Evolutionary conservation across 2,797 vertebrate genomes (phyloP).

Genomic region (Passerculus sandwichensis): DNA sequence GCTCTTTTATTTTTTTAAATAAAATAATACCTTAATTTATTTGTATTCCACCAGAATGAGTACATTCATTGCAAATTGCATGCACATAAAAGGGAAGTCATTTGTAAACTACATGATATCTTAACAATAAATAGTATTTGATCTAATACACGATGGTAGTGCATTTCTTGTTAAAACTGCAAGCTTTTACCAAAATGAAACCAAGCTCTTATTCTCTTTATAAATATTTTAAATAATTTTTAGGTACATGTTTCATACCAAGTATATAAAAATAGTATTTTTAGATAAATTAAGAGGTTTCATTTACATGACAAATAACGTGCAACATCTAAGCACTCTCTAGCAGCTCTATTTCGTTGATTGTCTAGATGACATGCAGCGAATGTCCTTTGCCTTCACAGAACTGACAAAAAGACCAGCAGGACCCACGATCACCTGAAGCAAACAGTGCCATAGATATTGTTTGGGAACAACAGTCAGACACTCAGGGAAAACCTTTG

Average conservation of each 20-base stretch:
- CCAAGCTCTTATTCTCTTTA: constrained; percentile 76
- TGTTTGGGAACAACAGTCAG: constrained; percentile 76
- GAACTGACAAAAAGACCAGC: constrained; percentile 77
- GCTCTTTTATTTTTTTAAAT: constrained; percentile 56
- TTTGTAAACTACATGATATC: constrained; percentile 72
- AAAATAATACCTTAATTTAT: constrained; percentile 74
- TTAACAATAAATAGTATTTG: constrained; percentile 73
- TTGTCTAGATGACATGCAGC: constrained; percentile 85
- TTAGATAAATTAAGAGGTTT: constrained; percentile 81
- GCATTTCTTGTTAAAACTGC: constrained; percentile 78
- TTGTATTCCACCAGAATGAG: constrained; percentile 62
- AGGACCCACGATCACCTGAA: constrained; percentile 72
- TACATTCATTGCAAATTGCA: constrained; percentile 79
- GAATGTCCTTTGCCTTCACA: constrained; percentile 75
- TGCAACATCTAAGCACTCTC: constrained; percentile 80
- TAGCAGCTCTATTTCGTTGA: constrained; percentile 81
- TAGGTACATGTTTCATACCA: constrained; percentile 80
- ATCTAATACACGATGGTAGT: constrained; percentile 74
- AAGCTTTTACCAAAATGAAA: constrained; percentile 80
- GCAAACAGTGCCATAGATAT: constrained; percentile 68
- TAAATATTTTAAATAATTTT: constrained; percentile 81
- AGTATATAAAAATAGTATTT: constrained; percentile 86
- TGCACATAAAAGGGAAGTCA: constrained; percentile 73
- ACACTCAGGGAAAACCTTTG: constrained; percentile 71
- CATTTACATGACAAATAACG: constrained; percentile 84